Base-by-base conservation (phyloP, 2,888 invertebrate genomes). In the Nomada lathburiana region DNA sequence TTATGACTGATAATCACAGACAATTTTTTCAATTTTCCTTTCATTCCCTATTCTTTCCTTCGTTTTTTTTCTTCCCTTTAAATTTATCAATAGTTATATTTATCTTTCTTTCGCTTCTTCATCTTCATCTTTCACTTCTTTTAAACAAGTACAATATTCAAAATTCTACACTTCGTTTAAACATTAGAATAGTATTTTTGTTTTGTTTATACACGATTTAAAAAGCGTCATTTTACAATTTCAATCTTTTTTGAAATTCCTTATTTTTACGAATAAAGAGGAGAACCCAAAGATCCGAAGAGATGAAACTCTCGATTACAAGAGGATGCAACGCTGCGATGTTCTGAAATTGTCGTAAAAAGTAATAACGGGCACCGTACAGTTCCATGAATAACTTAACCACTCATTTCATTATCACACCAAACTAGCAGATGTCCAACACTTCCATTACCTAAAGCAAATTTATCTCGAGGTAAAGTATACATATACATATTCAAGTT, bases 1-100 rank as follows among this genome's bases (percentile, higher is more conserved):
- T 93, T 93, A 93, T 92, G 93, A 93, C 92, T 93, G 93, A 93
- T 92, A 93, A 93, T 93, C 93, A 93, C 93, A 93, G 93, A 93
- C 93, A 92, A 93, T 93, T 92, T 93, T 89, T 90, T 90, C 85
- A 86, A 87, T 86, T 89, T 89, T 80, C 57, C 82, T 84, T 86
- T 84, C 81, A 53, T 84, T 80, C 78, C 73, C 20, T 83, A 74
- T 44, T 23, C 36, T 36, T 13, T 63, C 26, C 60, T 16, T 42
- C 26, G 50, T 18, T 55, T 29, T 63, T 65, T 62, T 60, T 55
- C 9, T 29, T 29, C 13, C 20, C 3, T 26, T 53, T 44, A 57
- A 83, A 79, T 81, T 86, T 73, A 64, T 84, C 83, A 69, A 81
- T 84, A 87, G 77, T 77, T 72, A 78, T 71, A 79, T 78, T 84